Base-by-base conservation (phyloP, 2,113 vertebrate genomes). In the Poeciliopsis retropinna region DNA sequence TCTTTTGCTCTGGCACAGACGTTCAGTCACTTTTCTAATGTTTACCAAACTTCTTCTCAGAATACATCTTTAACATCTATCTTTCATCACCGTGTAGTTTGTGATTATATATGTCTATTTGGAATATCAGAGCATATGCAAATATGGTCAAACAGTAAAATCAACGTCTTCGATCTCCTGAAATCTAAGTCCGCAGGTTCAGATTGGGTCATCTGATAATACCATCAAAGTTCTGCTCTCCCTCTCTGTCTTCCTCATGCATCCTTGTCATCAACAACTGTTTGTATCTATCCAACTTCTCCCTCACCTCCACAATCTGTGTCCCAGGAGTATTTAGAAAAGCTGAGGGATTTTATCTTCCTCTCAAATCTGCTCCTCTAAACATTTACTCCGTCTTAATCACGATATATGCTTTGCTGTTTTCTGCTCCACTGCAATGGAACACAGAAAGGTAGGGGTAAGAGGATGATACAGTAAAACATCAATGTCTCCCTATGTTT, bases 201-300 rank as follows among this genome's bases (percentile, higher is more conserved):
- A 69, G 79, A 86, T 89, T 83, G 76, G 51, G 75, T 81, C 72
- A 34, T 71, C 79, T 69, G 61, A 68, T 67, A 10, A 65, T 19
- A 65, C 84, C 91, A 92, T 93, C 91, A 92, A 93, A 93, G 91
- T 91, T 84, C 91, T 89, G 82, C 81, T 81, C 76, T 79, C 62
- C 77, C 73, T 87, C 62, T 62, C 83, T 84, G 80, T 82, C 84
- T 65, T 85, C 73, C 83, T 87, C 69, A 30, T 28, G 3, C 81
- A 77, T 78, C 71, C 76, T 70, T n/a, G 1, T 85, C 80, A 86
- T 82, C 80, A 79, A 62, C 83, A 80, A 71, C 75, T 73, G 69
- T 85, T 85, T 91, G 90, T 91, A 80, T 91, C 85, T 72, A 74
- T 90, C 85, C 87, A 1, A 79, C 79, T 83, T 88, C 85, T 70